Conservation (phyloP, 2,113 vertebrate species). For the Charina bottae region DNA sequence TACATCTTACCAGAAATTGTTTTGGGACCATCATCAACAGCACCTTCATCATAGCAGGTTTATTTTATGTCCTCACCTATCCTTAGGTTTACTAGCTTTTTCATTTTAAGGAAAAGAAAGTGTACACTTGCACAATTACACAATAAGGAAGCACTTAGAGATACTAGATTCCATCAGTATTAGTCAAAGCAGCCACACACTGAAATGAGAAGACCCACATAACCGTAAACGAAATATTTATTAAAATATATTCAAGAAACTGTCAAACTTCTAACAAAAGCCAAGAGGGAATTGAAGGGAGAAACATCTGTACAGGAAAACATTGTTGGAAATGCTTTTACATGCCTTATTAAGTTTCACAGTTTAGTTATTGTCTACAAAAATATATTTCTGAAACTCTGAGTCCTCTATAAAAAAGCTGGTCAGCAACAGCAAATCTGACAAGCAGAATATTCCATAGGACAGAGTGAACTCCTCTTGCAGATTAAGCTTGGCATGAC, state of each 20-base stretch:
- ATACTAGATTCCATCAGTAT: neutral
- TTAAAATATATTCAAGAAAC: slow-evolving; percentile 76
- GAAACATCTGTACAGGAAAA: slow-evolving; percentile 70
- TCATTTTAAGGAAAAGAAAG: neutral
- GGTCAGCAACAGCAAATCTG: slow-evolving; percentile 76
- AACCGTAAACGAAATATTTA: slow-evolving; percentile 68
- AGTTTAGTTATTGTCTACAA: slow-evolving; percentile 78
- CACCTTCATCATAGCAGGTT: neutral
- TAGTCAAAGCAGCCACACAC: neutral
- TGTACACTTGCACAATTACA: neutral
- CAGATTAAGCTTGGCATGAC: slow-evolving; percentile 55
- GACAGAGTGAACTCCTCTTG: slow-evolving; percentile 66
- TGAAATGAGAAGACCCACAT: slow-evolving; percentile 20
- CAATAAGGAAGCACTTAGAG: neutral
- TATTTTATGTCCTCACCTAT: neutral
- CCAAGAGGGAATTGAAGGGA: slow-evolving; percentile 62
- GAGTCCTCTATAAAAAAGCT: slow-evolving; percentile 79
- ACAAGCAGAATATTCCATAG: slow-evolving; percentile 75
- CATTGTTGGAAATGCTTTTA: slow-evolving; percentile 65
- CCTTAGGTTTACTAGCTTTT: neutral
- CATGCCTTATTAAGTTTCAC: slow-evolving; percentile 78
- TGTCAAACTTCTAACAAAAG: slow-evolving; percentile 69
- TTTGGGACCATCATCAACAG: neutral
- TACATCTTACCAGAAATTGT: neutral
- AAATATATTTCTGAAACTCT: slow-evolving; percentile 80